Evolutionary conservation across 2,113 vertebrate genomes (phyloP).

Genomic region (Philantomba maxwellii): DNA sequence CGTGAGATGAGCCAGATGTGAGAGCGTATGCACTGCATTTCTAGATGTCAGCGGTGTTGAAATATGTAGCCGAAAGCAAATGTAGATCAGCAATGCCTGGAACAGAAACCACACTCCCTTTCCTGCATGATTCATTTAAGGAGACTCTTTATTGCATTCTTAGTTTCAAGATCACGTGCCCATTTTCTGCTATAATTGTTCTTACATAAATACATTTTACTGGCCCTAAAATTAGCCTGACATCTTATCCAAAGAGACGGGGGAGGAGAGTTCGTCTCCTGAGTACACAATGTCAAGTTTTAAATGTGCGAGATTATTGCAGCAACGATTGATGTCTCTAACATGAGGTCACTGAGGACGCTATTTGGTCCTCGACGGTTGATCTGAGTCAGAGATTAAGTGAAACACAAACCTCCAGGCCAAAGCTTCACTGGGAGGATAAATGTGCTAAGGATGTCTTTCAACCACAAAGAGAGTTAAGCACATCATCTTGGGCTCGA

Average conservation of each 20-base stretch:
- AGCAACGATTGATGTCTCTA: background rate
- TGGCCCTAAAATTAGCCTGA: constrained; percentile 24
- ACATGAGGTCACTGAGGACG: background rate
- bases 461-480: background rate
- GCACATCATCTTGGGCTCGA: background rate
- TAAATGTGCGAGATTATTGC: background rate
- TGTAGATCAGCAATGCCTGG: constrained; percentile 21
- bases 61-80: constrained; percentile 44
- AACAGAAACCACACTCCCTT: constrained; percentile 52
- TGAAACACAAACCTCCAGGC: background rate
- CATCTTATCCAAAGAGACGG: background rate
- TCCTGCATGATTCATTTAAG: constrained; percentile 53
- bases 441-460: background rate
- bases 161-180: constrained; percentile 1
- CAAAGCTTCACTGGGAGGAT: constrained; percentile 3
- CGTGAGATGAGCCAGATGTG: background rate
- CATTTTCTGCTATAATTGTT: constrained; percentile 40
- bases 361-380: background rate
- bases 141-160: background rate
- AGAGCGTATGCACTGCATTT: background rate
- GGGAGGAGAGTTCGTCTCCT: background rate
- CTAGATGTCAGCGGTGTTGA: constrained; percentile 28
- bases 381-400: background rate
- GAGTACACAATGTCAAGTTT: background rate
- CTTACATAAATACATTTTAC: constrained; percentile 38